Conservation (phyloP, 2,888 invertebrate species). For the Calliopum simillimum region DNA sequence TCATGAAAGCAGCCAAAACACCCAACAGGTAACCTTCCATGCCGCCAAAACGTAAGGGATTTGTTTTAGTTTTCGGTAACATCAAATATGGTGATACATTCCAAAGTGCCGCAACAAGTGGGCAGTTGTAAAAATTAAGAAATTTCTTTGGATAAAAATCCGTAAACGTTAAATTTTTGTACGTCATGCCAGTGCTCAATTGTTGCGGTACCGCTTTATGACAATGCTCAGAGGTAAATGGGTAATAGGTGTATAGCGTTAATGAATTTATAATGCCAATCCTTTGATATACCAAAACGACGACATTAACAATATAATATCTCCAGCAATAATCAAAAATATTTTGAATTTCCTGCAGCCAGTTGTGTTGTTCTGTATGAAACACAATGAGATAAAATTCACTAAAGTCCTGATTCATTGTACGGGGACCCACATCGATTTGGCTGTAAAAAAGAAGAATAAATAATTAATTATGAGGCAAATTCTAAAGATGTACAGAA, state of each 20-base stretch:
- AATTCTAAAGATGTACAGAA: too few species aligned
- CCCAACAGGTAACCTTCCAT: slow-evolving; percentile 41
- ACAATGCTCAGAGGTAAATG: slow-evolving; percentile 35
- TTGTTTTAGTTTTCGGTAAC: not conserved
- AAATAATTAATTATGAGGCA: too few species aligned
- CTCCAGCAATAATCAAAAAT: slow-evolving; percentile 44
- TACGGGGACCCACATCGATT: too few species aligned
- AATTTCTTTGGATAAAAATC: slow-evolving; percentile 42
- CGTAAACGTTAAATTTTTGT: slow-evolving; percentile 7
- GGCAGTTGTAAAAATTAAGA: slow-evolving; percentile 35
- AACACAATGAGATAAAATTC: slow-evolving; percentile 33
- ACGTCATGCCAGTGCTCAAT: slow-evolving; percentile 11
- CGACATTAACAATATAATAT: slow-evolving; percentile 39
- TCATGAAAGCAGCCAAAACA: slow-evolving; percentile 27
- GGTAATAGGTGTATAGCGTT: slow-evolving; percentile 41
- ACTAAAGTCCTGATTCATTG: too few species aligned
- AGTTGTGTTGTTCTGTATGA: not conserved
- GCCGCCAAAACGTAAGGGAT: slow-evolving; percentile 21
- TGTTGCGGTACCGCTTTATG: slow-evolving; percentile 5
- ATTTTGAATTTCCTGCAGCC: slow-evolving; percentile 29
- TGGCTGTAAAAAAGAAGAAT: not conserved
- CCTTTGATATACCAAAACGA: slow-evolving; percentile 1
- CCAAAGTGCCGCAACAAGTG: slow-evolving; percentile 40
- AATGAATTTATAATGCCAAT: not conserved
- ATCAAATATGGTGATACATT: slow-evolving; percentile 45